Conservation (phyloP, 2,113 vertebrate genomes). For the Lamprotornis superbus region DNA sequence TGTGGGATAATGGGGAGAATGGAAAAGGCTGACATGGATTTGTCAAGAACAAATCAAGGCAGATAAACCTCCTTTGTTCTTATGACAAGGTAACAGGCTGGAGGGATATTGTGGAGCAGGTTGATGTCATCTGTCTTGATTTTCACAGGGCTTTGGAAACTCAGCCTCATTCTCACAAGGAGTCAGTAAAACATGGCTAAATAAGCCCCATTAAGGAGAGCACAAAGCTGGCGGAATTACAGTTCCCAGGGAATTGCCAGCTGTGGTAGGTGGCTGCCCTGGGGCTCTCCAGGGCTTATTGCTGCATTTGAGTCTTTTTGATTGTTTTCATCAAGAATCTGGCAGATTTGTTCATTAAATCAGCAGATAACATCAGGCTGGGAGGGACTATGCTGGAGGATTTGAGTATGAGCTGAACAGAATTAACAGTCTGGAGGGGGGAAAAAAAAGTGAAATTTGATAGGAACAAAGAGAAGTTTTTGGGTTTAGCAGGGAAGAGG, state of each 20-base stretch:
- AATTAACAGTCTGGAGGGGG: neutral
- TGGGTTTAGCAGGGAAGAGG: neutral
- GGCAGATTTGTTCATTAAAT: conserved; percentile 19
- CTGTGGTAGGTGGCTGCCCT: conserved; percentile 43
- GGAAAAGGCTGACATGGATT: neutral
- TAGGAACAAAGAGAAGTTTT: neutral
- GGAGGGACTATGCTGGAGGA: neutral
- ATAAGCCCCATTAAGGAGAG: neutral
- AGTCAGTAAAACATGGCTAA: neutral
- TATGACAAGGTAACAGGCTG: neutral
- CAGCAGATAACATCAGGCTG: conserved; percentile 24
- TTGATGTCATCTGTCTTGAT: neutral
- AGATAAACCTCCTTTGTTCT: conserved; percentile 16
- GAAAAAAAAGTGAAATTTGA: neutral
- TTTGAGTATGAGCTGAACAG: neutral
- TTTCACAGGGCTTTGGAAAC: conserved; percentile 2
- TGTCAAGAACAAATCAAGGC: conserved; percentile 28
- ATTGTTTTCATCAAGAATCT: conserved; percentile 10
- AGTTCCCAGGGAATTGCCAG: neutral
- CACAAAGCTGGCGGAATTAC: neutral
- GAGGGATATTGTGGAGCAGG: neutral
- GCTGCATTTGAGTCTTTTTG: neutral
- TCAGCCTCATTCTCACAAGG: neutral
- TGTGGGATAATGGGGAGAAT: neutral
- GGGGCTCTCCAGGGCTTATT: neutral